phyloP scores from a whole-genome alignment of 2,888 invertebrate genomes.

The Geotrupes spiniger region DNA sequence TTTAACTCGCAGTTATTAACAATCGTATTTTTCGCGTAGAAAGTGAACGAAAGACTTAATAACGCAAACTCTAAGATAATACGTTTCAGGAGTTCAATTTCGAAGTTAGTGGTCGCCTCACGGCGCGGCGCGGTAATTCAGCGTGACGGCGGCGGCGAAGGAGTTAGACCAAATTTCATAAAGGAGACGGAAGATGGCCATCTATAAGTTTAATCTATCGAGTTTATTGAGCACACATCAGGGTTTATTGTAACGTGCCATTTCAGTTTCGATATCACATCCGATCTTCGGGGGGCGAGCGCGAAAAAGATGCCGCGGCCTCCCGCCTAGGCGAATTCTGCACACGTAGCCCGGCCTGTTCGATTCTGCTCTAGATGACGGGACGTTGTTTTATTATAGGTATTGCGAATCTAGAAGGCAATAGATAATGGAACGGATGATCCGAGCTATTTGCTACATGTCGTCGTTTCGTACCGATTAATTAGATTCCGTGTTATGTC shows the following conservation, averaged over 20 bases:
- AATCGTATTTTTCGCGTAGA: too few species aligned
- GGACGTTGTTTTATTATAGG: slow-evolving; percentile 36
- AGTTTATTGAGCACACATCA: slow-evolving; percentile 40
- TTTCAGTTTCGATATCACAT: slow-evolving; percentile 28
- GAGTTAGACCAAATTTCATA: slow-evolving; percentile 1
- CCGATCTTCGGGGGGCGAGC: slow-evolving; percentile 16
- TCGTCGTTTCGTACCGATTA: slow-evolving; percentile 16
- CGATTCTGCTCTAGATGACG: slow-evolving; percentile 33
- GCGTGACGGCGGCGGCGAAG: neutral
- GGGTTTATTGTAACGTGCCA: slow-evolving; percentile 39
- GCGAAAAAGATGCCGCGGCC: slow-evolving; percentile 5
- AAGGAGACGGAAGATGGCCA: slow-evolving; percentile 15
- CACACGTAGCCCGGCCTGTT: slow-evolving; percentile 45
- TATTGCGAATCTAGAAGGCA: slow-evolving; percentile 32
- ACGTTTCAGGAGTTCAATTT: slow-evolving; percentile 2
- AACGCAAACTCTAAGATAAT: slow-evolving; percentile 4
- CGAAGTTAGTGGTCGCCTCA: neutral
- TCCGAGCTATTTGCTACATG: slow-evolving; percentile 20
- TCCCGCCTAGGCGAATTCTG: slow-evolving; percentile 37
- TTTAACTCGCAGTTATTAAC: too few species aligned
- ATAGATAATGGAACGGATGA: slow-evolving; percentile 32
- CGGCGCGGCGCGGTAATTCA: neutral
- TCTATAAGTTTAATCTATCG: slow-evolving; percentile 39
- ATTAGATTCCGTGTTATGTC: neutral
- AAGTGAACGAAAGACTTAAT: too few species aligned